Evolutionary conservation across 2,113 vertebrate genomes (phyloP), one percentile per base, ranked within the genome.

Genomic region (Catharus minimus): DNA sequence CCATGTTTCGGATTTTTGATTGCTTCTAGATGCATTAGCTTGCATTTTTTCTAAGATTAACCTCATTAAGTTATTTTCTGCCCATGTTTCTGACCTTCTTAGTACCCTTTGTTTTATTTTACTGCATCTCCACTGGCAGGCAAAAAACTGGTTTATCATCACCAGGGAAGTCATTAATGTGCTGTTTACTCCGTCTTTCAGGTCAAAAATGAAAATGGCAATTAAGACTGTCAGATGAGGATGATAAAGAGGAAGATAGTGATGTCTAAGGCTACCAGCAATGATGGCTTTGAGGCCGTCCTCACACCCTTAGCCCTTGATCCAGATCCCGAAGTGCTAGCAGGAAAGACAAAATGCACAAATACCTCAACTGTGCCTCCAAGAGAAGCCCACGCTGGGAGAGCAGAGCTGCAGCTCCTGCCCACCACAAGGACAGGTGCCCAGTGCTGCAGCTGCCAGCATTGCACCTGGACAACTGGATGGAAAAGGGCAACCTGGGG

Each of bases 171-270:
- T 80, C 64, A 91, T 88, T 84, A 88, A 41, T 41, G 47, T 44
- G 49, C 71, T 91, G 46, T 88, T 96, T 94, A 87, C 60, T 75
- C 67, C 41, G 67, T 81, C 77, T 53, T 88, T 47, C 57, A 81
- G 72, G 88, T 73, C 76, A 64, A 53, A 77, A 88, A 61, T 79
- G 65, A 90, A 87, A 50, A 22, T 30, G n/a, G 82, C 82, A 93
- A 38, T n/a, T 75, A 72, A 49, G 27, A 88, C 0, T 0, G 47
- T 64, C 69, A 68, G 44, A 62, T 28, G 57, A 88, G 38, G 33
- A 62, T 43, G 69, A 88, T n/a, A 56, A 84, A 87, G 75, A 88
- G 10, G 55, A 93, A 89, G 33, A 61, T 7, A 73, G 22, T 8
- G 24, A 15, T 82, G 52, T 36, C 20, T 1, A 10, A 57, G 33